Base-by-base conservation (phyloP, 2,797 vertebrate genomes). In the Mormyrus proboscirostris region DNA sequence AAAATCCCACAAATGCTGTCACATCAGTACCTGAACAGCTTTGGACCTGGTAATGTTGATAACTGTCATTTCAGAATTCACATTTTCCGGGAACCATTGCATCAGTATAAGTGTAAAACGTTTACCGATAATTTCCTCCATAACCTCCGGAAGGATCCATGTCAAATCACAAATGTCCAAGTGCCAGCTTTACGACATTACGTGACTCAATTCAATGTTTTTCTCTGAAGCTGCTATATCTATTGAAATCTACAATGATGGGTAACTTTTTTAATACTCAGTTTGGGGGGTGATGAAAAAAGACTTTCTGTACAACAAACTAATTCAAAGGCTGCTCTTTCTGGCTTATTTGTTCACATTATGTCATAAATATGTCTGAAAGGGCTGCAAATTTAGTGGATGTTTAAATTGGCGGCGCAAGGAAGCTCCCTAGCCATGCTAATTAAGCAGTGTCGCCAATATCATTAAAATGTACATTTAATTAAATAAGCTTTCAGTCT, bases 381-480 rank as follows among this genome's bases (percentile, higher is more conserved):
- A 55, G 12, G 49, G 33, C 29, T 55, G 51, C 33, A 59, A n/a
- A 87, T 44, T 87, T 87, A n/a, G 86, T 38, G 53, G 59, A 62
- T 62, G 16, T 59, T 62, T 87, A 41, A 87, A 57, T n/a, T 57
- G 55, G 2, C 3, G 25, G 12, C n/a, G 5, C 29, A 41, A 85
- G 25, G 47, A 85, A 57, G 50, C 53, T 57, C 41, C 33, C 86
- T 38, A 87, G 49, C 38, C 55, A 62, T 44, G 86, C 33, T 87
- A 62, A 87, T 87, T 87, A 87, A 59, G 19, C 44, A 59, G 55
- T 87, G 86, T n/a, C 51, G 38, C 86, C 29, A 55, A 22, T 87
- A 87, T 41, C 86, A 87, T 57, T 62, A 62, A 87, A 87, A 87
- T 87, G 86, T n/a, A 44, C 16, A 55, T 59, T 57, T 41, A 62